Evolutionary conservation across 1,140 invertebrate species (phyloP).

Genomic region (Galleria mellonella): DNA sequence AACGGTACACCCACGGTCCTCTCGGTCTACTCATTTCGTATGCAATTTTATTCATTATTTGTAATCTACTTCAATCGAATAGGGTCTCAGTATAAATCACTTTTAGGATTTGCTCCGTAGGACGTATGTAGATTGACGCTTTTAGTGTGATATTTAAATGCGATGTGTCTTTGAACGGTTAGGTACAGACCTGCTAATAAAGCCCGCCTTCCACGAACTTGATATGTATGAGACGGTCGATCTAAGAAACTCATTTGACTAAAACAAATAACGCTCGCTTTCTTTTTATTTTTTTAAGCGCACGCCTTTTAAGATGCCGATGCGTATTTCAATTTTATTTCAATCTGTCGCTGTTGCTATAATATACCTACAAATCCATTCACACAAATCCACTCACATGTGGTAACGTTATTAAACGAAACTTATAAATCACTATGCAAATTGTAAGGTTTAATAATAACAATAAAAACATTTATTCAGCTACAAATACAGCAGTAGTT

Average conservation of each 20-base stretch:
- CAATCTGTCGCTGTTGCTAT: constrained; percentile 26
- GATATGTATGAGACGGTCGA: constrained; percentile 30
- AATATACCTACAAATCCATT: no score
- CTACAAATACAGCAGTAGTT: no score
- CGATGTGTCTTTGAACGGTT: constrained; percentile 44
- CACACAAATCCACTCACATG: no score
- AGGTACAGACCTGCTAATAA: constrained; percentile 52
- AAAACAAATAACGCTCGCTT: constrained; percentile 51
- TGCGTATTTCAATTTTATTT: constrained; percentile 38
- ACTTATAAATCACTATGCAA: no score
- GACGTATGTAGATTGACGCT: constrained; percentile 69
- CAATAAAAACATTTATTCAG: no score
- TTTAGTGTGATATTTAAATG: constrained; percentile 66
- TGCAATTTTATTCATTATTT: constrained; percentile 74
- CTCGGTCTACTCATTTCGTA: constrained; percentile 63
- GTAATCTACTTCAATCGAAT: constrained; percentile 71
- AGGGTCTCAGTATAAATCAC: constrained; percentile 66
- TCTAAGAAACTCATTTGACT: constrained; percentile 64
- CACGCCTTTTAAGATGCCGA: constrained; percentile 48
- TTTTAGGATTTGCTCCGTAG: constrained; percentile 59
- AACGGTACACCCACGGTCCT: constrained; percentile 46
- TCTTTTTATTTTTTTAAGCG: constrained; percentile 48
- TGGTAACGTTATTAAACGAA: no score
- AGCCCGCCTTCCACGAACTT: constrained; percentile 29
- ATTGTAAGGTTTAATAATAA: no score